Evolutionary conservation across 2,113 vertebrate genomes (phyloP).

Genomic region (Semicossyphus pulcher): DNA sequence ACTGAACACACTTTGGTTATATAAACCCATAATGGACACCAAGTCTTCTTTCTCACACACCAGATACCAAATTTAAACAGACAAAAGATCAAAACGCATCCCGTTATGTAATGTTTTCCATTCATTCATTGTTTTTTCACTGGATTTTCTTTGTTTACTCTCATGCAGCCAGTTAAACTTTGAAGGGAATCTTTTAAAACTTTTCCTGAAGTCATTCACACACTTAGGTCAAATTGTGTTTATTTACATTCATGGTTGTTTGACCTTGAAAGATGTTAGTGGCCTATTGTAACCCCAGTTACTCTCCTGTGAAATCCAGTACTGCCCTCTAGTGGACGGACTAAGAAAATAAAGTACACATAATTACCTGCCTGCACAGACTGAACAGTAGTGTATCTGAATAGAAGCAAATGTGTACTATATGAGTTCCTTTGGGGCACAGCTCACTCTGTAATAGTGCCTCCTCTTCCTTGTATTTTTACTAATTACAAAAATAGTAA

Average conservation of each 20-base stretch:
- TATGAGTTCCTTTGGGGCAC: no score
- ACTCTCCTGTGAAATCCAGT: conserved; percentile 9
- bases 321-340: conserved; percentile 53
- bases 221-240: neutral
- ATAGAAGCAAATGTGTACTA: no score
- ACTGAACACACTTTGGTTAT: neutral
- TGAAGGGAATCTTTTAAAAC: neutral
- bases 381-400: neutral
- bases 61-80: neutral
- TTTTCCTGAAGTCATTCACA: neutral
- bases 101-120: neutral
- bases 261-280: neutral
- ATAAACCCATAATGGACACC: neutral
- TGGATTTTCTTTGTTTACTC: neutral
- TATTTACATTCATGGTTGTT: conserved; percentile 3
- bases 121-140: neutral
- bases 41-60: neutral
- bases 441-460: no score
- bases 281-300: neutral
- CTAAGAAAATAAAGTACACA: neutral
- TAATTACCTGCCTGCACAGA: neutral
- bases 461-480: no score
- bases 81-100: neutral
- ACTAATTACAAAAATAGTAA: no score
- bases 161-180: neutral